Conservation (phyloP, 2,113 vertebrate species). For the Siphamia tubifer region DNA sequence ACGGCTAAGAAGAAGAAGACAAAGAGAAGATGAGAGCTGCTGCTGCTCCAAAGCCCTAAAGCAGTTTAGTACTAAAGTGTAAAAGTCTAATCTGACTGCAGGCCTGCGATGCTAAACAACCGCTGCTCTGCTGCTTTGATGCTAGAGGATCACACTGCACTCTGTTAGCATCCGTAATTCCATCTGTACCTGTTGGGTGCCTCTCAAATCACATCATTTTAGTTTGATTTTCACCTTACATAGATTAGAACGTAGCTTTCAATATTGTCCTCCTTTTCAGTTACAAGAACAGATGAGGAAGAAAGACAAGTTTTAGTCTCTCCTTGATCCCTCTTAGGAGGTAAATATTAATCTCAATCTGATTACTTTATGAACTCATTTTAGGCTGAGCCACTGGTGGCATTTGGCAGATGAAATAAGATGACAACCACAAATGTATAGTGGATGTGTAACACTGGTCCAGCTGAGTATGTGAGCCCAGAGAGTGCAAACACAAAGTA, state of each 20-base stretch:
- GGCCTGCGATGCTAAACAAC: slow-evolving; percentile 14
- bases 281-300: background rate
- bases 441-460: slow-evolving; percentile 7
- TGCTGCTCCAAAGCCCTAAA: background rate
- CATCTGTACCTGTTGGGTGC: slow-evolving; percentile 37
- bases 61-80: slow-evolving; percentile 22
- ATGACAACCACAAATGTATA: slow-evolving; percentile 29
- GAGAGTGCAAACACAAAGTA: background rate
- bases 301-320: slow-evolving; percentile 6
- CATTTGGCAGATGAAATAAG: slow-evolving; percentile 52
- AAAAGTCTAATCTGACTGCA: slow-evolving; percentile 9
- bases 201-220: slow-evolving; percentile 57
- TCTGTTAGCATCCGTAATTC: slow-evolving; percentile 56
- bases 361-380: slow-evolving; percentile 67
- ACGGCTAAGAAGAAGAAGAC: slow-evolving; percentile 11
- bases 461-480: background rate
- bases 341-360: slow-evolving; percentile 45
- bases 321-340: slow-evolving; percentile 49
- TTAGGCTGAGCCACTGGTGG: slow-evolving; percentile 44
- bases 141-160: slow-evolving; percentile 16
- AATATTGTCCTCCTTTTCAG: slow-evolving; percentile 30
- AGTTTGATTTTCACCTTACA: slow-evolving; percentile 43
- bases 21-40: slow-evolving; percentile 6
- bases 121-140: slow-evolving; percentile 27
- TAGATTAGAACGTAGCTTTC: slow-evolving; percentile 26